Percentiles rank a stretch among this genome's conserved stretches.
These are phyloP conservation scores for Xyrichtys novacula DNA, from an alignment of 2,797 vertebrate genomes.

Conservation along the genomic window DNA sequence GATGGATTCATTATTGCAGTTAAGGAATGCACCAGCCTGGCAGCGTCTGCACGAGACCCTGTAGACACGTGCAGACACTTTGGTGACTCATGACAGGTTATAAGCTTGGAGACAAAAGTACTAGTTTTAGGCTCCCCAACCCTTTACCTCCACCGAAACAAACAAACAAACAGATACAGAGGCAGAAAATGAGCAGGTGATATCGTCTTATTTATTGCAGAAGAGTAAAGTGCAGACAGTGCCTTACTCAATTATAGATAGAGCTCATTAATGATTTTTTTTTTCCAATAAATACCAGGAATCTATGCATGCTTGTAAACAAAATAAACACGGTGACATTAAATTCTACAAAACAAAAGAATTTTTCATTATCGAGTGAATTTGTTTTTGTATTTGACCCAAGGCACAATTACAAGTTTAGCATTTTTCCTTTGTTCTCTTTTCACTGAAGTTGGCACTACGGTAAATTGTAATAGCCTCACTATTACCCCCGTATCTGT, in stretches of 20 bases:
- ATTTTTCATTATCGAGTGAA: neutral
- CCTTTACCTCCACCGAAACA: constrained; percentile 16
- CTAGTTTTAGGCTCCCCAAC: constrained; percentile 19
- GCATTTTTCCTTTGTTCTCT: neutral
- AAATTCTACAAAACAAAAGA: neutral
- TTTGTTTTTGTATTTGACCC: neutral
- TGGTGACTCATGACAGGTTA: constrained; percentile 16
- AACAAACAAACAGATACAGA: constrained; percentile 21
- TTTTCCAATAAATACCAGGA: neutral
- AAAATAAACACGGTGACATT: neutral
- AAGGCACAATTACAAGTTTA: neutral
- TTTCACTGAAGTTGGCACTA: neutral
- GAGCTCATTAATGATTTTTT: too few species aligned
- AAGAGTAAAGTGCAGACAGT: neutral
- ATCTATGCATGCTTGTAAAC: constrained; percentile 2
- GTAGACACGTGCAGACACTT: constrained; percentile 4
- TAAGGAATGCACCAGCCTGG: constrained; percentile 44
- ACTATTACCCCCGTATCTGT: neutral
- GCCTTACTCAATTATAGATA: neutral
- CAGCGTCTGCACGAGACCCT: constrained; percentile 22
- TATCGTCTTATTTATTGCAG: constrained; percentile 7
- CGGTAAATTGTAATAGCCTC: neutral
- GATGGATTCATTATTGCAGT: constrained; percentile 49
- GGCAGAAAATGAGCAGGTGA: constrained; percentile 1
- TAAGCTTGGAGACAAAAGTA: constrained; percentile 37